These are phyloP conservation scores for Halichoeres trimaculatus DNA, from an alignment of 2,113 vertebrate species.

Conservation along the genomic window DNA sequence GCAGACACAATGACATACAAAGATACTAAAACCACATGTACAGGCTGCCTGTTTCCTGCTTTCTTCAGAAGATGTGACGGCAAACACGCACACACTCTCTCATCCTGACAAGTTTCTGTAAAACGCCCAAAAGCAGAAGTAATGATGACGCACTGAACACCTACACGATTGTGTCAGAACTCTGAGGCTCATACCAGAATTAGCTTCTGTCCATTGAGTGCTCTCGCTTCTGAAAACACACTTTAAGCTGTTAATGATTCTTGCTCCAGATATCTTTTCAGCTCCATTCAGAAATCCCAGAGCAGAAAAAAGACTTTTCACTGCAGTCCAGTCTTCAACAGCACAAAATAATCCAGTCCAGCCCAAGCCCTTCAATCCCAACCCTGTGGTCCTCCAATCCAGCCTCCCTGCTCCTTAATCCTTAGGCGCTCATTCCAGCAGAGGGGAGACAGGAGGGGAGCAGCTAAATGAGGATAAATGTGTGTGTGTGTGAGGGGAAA, in stretches of 20 bases:
- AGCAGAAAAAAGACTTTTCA: background rate
- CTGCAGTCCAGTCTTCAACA: slow-evolving; percentile 6
- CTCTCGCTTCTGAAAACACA: slow-evolving; percentile 7
- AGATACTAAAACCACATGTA: background rate
- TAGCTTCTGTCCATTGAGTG: background rate
- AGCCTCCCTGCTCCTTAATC: slow-evolving; percentile 52
- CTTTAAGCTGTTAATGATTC: background rate
- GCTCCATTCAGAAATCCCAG: background rate
- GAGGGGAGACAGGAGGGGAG: slow-evolving; percentile 28
- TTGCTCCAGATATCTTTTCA: background rate
- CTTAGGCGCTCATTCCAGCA: slow-evolving; percentile 41
- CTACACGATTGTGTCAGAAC: slow-evolving; percentile 56
- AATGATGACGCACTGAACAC: slow-evolving; percentile 47
- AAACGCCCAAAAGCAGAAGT: slow-evolving; percentile 30
- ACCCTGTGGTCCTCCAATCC: slow-evolving; percentile 45
- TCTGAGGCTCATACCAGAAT: slow-evolving; percentile 53
- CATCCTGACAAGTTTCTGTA: slow-evolving; percentile 31
- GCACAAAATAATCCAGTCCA: slow-evolving; percentile 34
- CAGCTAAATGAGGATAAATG: slow-evolving; percentile 55
- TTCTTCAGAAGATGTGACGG: slow-evolving; percentile 27
- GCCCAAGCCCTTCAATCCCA: slow-evolving; percentile 38
- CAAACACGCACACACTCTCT: background rate
- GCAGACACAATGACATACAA: background rate
- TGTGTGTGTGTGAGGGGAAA: slow-evolving; percentile 26
- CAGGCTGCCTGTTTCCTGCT: slow-evolving; percentile 19